phyloP scores from a whole-genome alignment of 2,113 vertebrate species.

The Xiphophorus maculatus region DNA sequence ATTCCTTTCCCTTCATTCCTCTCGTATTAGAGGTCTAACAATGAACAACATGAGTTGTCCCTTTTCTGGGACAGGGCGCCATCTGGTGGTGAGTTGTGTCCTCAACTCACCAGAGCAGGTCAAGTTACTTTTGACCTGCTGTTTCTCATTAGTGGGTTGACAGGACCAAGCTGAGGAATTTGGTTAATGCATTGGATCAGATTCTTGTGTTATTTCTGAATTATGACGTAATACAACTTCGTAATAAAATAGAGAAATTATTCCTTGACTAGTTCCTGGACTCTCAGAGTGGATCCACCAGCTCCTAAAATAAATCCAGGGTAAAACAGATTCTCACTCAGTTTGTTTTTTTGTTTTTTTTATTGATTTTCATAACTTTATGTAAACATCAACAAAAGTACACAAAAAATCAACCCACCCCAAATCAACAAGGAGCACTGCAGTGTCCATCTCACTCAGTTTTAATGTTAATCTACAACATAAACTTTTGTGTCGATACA shows the following conservation, averaged over 20 bases:
- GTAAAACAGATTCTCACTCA: background rate
- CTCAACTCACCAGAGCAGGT: background rate
- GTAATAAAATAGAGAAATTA: background rate
- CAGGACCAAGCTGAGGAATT: background rate
- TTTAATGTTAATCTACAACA: background rate
- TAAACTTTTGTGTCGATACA: background rate
- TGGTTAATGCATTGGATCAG: background rate
- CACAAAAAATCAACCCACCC: too few species aligned
- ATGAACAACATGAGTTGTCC: constrained; percentile 11
- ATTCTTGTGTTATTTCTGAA: background rate
- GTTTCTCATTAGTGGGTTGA: background rate
- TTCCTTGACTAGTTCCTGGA: background rate
- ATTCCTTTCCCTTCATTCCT: constrained; percentile 12
- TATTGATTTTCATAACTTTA: too few species aligned
- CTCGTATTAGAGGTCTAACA: constrained; percentile 27
- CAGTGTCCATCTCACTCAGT: background rate
- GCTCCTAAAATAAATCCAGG: background rate
- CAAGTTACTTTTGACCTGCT: background rate
- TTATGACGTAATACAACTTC: background rate
- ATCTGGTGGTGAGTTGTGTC: constrained; percentile 52
- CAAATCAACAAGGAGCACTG: too few species aligned
- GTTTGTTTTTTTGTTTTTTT: background rate
- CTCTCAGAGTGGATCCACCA: background rate
- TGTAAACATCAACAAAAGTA: too few species aligned
- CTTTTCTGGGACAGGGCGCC: constrained; percentile 44